Evolutionary conservation across 2,797 vertebrate species (phyloP).

Genomic region (Microctenopoma lineatum): DNA sequence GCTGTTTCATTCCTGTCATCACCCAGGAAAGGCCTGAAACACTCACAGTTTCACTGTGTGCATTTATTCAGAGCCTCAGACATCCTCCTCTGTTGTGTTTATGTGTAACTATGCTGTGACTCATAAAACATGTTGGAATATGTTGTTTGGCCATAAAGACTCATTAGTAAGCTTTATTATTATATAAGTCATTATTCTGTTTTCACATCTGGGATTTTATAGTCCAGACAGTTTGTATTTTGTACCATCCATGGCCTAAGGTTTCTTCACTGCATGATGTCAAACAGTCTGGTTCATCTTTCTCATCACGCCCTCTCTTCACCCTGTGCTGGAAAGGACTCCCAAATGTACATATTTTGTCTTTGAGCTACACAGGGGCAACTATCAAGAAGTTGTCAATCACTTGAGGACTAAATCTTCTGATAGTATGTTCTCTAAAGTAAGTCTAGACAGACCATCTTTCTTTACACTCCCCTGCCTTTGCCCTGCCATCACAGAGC

Average conservation of each 20-base stretch:
- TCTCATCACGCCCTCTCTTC: neutral
- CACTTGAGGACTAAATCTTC: conserved; percentile 29
- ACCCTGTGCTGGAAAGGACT: neutral
- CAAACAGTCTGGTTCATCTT: conserved; percentile 5
- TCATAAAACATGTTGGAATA: neutral
- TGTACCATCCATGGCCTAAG: neutral
- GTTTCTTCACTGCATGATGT: conserved; percentile 6
- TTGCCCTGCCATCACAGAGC: conserved; percentile 32
- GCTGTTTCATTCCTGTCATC: no score
- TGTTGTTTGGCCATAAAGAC: neutral
- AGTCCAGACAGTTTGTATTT: conserved; percentile 10
- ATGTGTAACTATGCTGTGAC: neutral
- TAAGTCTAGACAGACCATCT: conserved; percentile 28
- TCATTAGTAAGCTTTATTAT: conserved; percentile 1
- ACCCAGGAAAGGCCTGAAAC: no score
- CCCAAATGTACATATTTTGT: conserved; percentile 7
- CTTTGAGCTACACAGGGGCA: conserved; percentile 4
- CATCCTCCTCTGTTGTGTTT: neutral
- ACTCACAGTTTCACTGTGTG: neutral
- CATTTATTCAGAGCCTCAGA: neutral
- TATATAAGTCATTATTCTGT: neutral
- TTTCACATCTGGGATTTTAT: conserved; percentile 29
- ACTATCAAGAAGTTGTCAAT: conserved; percentile 22
- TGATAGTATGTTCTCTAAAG: conserved; percentile 35
- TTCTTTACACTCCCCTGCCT: conserved; percentile 29